Evolutionary conservation across 2,797 vertebrate species (phyloP).

Genomic region (Eospalax fontanierii): DNA sequence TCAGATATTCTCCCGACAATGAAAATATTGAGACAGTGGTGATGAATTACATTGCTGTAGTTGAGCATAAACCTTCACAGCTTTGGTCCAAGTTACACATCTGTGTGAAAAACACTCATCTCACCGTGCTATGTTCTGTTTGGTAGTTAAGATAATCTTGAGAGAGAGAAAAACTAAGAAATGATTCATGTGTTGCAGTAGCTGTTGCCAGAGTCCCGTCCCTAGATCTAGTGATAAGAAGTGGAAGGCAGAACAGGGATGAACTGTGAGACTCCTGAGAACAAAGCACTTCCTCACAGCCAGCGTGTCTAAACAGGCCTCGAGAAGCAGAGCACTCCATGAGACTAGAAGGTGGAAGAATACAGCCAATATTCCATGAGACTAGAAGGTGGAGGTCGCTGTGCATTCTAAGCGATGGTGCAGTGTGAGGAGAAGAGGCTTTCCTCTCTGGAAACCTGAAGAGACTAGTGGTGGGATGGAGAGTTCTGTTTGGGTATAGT

Average conservation of each 20-base stretch:
- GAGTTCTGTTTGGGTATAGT: neutral
- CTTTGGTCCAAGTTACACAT: neutral
- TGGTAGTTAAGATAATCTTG: neutral
- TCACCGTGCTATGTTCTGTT: neutral
- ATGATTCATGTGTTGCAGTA: neutral
- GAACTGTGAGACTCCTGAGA: neutral
- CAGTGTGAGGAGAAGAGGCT: neutral
- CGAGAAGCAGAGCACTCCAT: neutral
- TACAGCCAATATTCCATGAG: neutral
- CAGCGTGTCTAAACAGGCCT: neutral
- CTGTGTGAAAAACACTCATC: neutral
- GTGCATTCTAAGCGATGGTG: neutral
- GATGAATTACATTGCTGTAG: neutral
- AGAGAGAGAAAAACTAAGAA: neutral
- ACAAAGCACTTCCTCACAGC: neutral
- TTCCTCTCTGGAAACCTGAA: neutral
- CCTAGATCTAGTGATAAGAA: slow-evolving; percentile 35
- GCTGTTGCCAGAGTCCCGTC: neutral
- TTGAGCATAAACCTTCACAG: neutral
- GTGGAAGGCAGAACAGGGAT: neutral
- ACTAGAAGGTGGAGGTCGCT: neutral
- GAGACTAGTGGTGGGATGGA: neutral
- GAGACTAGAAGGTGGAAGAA: neutral
- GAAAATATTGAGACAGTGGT: neutral
- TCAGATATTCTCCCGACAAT: neutral